These are phyloP conservation scores for Meloidogyne hapla DNA, from an alignment of 1,140 invertebrate species.

Conservation along the genomic window DNA sequence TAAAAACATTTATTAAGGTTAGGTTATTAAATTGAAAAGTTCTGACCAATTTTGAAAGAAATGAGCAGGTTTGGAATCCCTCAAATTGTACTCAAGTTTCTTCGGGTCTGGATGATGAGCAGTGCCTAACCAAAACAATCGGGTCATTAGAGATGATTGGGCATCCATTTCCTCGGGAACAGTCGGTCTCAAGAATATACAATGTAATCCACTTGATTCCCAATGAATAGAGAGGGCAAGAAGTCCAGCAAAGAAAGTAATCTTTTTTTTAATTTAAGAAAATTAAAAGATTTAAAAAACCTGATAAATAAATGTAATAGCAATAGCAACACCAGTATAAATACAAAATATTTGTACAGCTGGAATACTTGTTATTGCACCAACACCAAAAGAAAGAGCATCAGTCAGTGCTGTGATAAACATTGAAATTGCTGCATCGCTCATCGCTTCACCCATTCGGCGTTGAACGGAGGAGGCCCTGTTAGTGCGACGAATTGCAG, in stretches of 20 bases:
- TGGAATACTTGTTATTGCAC: slow-evolving; percentile 63
- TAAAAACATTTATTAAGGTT: too few species aligned
- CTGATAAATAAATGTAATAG: slow-evolving; percentile 90
- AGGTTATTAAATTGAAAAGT: neutral
- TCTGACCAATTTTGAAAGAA: slow-evolving; percentile 60
- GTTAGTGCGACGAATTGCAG: slow-evolving; percentile 62
- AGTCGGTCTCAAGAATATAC: slow-evolving; percentile 49
- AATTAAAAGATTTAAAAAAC: slow-evolving; percentile 67
- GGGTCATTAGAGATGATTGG: slow-evolving; percentile 16
- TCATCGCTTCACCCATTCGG: slow-evolving; percentile 64
- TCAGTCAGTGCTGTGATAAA: slow-evolving; percentile 68
- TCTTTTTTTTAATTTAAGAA: slow-evolving; percentile 38
- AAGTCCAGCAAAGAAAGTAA: slow-evolving; percentile 60
- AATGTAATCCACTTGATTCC: slow-evolving; percentile 55
- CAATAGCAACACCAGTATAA: slow-evolving; percentile 86
- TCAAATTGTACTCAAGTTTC: slow-evolving; percentile 42
- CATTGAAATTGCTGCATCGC: slow-evolving; percentile 64
- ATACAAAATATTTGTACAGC: slow-evolving; percentile 89
- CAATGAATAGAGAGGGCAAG: slow-evolving; percentile 51
- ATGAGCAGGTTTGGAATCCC: slow-evolving; percentile 49
- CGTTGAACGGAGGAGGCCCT: slow-evolving; percentile 42
- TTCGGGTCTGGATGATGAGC: slow-evolving; percentile 46
- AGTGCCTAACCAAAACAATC: slow-evolving; percentile 55
- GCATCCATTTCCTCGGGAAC: slow-evolving; percentile 39
- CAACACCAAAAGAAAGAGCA: slow-evolving; percentile 67